phyloP scores from a whole-genome alignment of 2,797 vertebrate species.

The Meda fulgida region DNA sequence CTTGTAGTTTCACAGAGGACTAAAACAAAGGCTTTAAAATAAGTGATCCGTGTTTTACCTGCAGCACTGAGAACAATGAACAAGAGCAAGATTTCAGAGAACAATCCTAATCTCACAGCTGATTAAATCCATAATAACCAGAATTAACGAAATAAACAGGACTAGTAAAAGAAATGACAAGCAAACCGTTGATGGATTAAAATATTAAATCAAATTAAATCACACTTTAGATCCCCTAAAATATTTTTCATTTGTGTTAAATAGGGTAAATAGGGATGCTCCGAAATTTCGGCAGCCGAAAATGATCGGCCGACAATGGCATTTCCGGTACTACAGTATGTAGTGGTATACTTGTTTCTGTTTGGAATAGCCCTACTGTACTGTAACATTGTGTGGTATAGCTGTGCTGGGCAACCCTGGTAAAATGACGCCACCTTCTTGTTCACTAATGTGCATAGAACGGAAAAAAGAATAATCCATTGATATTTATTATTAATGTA shows the following conservation, averaged over 20 bases:
- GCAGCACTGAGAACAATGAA: conserved; percentile 24
- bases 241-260: background rate
- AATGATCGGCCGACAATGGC: background rate
- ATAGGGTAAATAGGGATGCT: background rate
- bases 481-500: too few species aligned
- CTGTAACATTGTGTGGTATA: background rate
- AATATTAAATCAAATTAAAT: conserved; percentile 28
- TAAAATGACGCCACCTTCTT: background rate
- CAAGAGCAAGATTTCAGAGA: background rate
- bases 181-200: conserved; percentile 25
- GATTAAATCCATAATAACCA: conserved; percentile 19
- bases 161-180: background rate
- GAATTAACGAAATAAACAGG: background rate
- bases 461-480: too few species aligned
- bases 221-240: background rate
- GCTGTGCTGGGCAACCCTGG: background rate
- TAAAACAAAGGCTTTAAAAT: background rate
- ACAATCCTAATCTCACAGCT: background rate
- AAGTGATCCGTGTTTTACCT: background rate
- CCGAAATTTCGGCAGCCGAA: background rate
- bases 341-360: background rate
- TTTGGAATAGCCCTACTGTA: background rate
- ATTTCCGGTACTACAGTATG: background rate
- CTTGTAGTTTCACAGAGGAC: background rate
- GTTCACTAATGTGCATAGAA: background rate